These are phyloP conservation scores for Pelecanus crispus DNA, from an alignment of 2,113 vertebrate genomes.

Conservation along the genomic window DNA sequence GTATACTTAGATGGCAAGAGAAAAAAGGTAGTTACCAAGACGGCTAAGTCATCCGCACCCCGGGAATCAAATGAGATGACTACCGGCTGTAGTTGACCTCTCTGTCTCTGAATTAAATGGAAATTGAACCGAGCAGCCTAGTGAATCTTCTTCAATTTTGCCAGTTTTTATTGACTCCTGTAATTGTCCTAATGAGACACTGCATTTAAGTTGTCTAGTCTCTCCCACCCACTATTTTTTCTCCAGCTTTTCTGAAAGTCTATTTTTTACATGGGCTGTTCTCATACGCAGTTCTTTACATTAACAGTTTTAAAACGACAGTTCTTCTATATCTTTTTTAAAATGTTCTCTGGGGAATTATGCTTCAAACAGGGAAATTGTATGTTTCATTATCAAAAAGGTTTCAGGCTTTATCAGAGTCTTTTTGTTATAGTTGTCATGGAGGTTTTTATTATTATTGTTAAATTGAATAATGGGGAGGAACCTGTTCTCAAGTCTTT, in stretches of 20 bases:
- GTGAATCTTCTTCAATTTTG: background rate
- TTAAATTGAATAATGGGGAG: conserved; percentile 57
- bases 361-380: conserved; percentile 41
- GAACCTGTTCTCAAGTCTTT: conserved; percentile 22
- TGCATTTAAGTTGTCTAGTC: background rate
- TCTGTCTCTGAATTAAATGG: background rate
- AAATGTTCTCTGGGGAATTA: conserved; percentile 10
- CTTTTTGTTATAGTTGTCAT: conserved; percentile 54
- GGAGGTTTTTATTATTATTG: conserved; percentile 54
- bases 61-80: background rate
- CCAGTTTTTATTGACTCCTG: background rate
- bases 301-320: background rate
- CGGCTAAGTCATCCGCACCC: background rate
- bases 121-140: background rate
- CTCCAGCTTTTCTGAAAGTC: background rate
- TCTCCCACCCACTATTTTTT: background rate
- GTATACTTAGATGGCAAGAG: background rate
- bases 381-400: conserved; percentile 48
- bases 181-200: background rate
- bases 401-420: conserved; percentile 22
- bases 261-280: background rate
- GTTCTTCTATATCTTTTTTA: background rate
- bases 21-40: background rate
- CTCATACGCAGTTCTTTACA: background rate
- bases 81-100: background rate